Percentiles rank a stretch among this genome's conserved stretches.
Evolutionary conservation across 2,888 invertebrate genomes (phyloP).

Genomic region (Chrysopilus asiliformis): DNA sequence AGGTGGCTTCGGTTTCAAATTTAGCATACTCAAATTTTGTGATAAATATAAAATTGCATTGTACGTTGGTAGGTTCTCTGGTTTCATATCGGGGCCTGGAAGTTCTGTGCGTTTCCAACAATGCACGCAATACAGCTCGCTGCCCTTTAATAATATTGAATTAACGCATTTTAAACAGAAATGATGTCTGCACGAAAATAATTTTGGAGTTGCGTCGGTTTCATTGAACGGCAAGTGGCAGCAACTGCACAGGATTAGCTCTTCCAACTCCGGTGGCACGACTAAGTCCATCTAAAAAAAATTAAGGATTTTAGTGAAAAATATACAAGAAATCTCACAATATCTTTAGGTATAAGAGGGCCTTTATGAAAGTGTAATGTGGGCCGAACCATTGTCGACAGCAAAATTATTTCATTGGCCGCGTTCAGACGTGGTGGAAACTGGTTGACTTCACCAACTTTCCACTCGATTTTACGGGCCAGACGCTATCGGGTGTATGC

Average conservation of each 20-base stretch:
- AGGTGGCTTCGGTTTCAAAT: constrained; percentile 35
- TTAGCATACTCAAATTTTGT: constrained; percentile 47
- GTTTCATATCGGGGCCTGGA: constrained; percentile 47
- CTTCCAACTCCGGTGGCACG: constrained; percentile 54
- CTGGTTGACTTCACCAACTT: too few relatives aligned
- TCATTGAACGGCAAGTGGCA: constrained; percentile 65
- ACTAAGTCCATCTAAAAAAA: constrained; percentile 43
- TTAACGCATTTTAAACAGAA: constrained; percentile 64
- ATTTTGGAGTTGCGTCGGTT: constrained; percentile 55
- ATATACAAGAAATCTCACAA: not conserved
- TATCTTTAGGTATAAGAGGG: too few relatives aligned
- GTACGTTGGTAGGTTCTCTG: constrained; percentile 55
- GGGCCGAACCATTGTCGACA: too few relatives aligned
- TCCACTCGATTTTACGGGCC: too few relatives aligned
- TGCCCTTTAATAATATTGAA: constrained; percentile 50
- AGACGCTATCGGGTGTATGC: too few relatives aligned
- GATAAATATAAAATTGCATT: constrained; percentile 51
- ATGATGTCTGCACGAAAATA: constrained; percentile 62
- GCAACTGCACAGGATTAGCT: constrained; percentile 59
- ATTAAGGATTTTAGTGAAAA: not conserved
- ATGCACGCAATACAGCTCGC: constrained; percentile 55
- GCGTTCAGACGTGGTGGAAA: too few relatives aligned
- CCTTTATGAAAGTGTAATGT: too few relatives aligned
- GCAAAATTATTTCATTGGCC: too few relatives aligned
- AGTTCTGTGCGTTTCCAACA: constrained; percentile 62